Conservation (phyloP, 2,113 vertebrate genomes). For the Tetrao urogallus region DNA sequence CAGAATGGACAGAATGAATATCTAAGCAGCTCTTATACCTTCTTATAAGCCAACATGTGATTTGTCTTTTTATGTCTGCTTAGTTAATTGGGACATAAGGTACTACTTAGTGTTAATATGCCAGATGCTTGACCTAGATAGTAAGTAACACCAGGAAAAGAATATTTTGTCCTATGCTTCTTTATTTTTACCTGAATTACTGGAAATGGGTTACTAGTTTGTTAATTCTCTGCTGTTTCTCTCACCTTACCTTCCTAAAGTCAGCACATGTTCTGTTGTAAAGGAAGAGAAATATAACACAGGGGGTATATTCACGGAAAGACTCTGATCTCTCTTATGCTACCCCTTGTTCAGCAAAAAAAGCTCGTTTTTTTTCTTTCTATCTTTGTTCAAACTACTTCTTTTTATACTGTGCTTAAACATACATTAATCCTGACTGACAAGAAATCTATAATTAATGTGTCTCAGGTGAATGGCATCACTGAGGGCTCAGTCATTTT, state of each 20-base stretch:
- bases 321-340: neutral
- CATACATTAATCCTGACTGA: constrained; percentile 40
- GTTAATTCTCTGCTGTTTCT: neutral
- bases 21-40: neutral
- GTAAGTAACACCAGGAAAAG: neutral
- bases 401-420: constrained; percentile 18
- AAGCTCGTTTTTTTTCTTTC: neutral
- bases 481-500: neutral
- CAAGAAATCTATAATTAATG: constrained; percentile 66
- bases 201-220: neutral
- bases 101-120: neutral
- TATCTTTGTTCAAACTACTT: neutral
- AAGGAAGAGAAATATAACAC: neutral
- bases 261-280: neutral
- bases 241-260: neutral
- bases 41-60: neutral
- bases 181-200: neutral
- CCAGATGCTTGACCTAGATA: constrained; percentile 8
- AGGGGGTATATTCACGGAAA: neutral
- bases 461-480: constrained; percentile 8
- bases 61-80: neutral
- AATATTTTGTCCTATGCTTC: neutral
- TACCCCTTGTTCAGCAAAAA: neutral
- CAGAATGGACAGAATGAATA: neutral
- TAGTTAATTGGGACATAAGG: neutral